Percentiles rank a stretch among this genome's conserved stretches.
Evolutionary conservation across 2,888 invertebrate species (phyloP).

Genomic region (Physocephala rufipes): DNA sequence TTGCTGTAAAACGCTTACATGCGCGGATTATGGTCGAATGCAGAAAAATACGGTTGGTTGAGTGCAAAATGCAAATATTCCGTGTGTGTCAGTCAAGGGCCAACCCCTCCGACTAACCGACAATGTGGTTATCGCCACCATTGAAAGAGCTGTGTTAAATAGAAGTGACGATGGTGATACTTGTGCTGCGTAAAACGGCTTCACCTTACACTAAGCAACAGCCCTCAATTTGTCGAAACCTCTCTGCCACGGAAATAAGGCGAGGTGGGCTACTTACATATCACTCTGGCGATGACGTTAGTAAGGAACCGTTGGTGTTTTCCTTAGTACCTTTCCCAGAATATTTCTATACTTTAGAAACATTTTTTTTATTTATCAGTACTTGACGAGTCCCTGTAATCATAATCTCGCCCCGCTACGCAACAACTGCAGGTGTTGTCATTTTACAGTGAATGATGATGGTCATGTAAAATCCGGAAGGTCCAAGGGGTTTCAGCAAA

Average conservation of each 20-base stretch:
- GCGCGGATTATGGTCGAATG: slow-evolving; percentile 25
- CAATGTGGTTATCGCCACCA: background rate
- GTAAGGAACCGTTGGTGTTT: slow-evolving; percentile 10
- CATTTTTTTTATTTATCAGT: slow-evolving; percentile 6
- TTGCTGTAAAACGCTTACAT: slow-evolving; percentile 32
- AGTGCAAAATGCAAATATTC: slow-evolving; percentile 20
- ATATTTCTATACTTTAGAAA: slow-evolving; percentile 12
- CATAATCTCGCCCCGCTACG: background rate
- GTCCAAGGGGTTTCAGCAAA: background rate
- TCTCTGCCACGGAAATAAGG: background rate
- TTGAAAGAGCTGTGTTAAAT: background rate
- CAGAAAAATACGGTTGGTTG: slow-evolving; percentile 28
- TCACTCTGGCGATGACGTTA: background rate
- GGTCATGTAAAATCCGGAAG: background rate
- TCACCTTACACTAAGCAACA: background rate
- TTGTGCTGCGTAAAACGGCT: background rate
- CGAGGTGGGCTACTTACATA: background rate
- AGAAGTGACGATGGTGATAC: background rate
- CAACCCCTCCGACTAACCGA: background rate
- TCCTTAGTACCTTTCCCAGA: slow-evolving; percentile 16
- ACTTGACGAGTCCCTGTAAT: background rate
- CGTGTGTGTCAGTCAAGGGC: too few species aligned
- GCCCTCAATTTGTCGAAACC: slow-evolving; percentile 24
- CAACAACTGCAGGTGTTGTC: background rate
- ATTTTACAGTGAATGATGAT: background rate